Percentiles rank a stretch among this genome's conserved stretches.
These are phyloP conservation scores for Pseudococcus viburni DNA, from an alignment of 2,888 invertebrate species.

Conservation along the genomic window DNA sequence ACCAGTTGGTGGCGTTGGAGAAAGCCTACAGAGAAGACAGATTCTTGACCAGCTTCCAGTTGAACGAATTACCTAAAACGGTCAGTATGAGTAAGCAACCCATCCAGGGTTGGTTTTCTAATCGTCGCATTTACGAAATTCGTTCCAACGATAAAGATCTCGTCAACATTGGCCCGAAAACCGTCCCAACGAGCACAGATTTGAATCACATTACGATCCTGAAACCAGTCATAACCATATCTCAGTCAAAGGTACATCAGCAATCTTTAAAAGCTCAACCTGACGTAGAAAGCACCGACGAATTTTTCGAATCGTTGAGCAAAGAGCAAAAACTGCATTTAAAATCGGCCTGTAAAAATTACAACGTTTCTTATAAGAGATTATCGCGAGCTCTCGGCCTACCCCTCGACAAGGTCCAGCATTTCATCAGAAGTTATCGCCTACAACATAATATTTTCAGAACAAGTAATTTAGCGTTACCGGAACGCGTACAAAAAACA, in stretches of 20 bases:
- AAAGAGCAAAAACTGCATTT: neutral
- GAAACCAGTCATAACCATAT: neutral
- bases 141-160: neutral
- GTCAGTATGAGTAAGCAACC: neutral
- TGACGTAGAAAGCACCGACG: neutral
- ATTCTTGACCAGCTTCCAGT: neutral
- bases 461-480: neutral
- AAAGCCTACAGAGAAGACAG: neutral
- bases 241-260: neutral
- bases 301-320: slow-evolving; percentile 10
- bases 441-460: neutral
- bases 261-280: neutral
- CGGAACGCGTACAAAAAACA: neutral
- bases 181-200: neutral
- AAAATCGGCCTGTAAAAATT: neutral
- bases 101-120: slow-evolving; percentile 14
- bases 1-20: neutral
- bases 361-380: neutral
- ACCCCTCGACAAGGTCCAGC: neutral
- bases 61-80: neutral
- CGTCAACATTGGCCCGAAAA: neutral
- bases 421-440: neutral
- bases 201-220: neutral
- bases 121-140: slow-evolving; percentile 53
- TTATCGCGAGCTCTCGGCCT: neutral